Base-by-base conservation (phyloP, 2,797 vertebrate species). In the Rhabdomys pumilio region DNA sequence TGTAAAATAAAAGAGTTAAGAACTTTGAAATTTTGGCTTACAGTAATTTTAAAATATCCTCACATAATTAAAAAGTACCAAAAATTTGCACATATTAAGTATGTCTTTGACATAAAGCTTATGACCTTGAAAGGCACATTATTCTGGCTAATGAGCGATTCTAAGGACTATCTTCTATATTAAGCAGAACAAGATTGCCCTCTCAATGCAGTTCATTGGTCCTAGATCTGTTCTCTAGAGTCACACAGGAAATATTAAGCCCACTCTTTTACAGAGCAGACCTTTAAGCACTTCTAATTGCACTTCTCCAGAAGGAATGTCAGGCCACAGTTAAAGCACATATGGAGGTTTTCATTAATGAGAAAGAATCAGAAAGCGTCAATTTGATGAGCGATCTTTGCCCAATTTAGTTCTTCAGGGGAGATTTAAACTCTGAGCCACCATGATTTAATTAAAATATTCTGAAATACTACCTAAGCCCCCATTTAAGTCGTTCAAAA, bases 391-490 rank as follows among this genome's bases (percentile, higher is more conserved):
- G 93, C 76, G 93, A 55, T 90, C 86, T 85, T 75, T 94, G 72
- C 91, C 96, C 82, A 97, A 95, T 96, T 96, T 94, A 72, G 50
- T 95, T 76, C 94, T 91, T 93, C 93, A 91, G 93, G 87, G 95
- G 96, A 97, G 92, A 96, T 86, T 97, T 90, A 61, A 94, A 82
- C 89, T 90, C 96, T 95, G 4, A 89, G 89, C 91, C 80, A 90
- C 61, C 72, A 19, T 94, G 91, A 97, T 85, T 94, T 95, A 96
- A 98, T 96, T 95, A 94, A 95, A 94, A 95, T 93, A 94, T 88
- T 82, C 59, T 95, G 85, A 97, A 92, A 92, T 92, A 91, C 75
- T 88, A 95, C 72, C 76, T 90, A 97, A 95, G 83, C 77, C 34
- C 94, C 63, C 2, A 65, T 61, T 93, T 96, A 90, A 95, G 80